Conservation (phyloP, 1,140 invertebrate species). For the Ooceraea biroi region DNA sequence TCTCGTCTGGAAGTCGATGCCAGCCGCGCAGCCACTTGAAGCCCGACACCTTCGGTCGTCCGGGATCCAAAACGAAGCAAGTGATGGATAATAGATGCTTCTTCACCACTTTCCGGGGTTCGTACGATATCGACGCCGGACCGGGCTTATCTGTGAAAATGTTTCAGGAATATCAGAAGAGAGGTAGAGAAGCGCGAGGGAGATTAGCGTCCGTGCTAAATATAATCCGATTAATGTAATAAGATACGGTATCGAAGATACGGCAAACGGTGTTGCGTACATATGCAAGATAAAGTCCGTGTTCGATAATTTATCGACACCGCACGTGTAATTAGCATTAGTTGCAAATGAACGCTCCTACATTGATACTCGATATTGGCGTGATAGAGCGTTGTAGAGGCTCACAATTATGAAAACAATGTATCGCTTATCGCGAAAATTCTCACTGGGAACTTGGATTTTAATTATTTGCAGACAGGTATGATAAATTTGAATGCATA, state of each 20-base stretch:
- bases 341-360: background rate
- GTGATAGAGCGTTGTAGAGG: background rate
- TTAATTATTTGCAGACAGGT: background rate
- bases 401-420: background rate
- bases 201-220: background rate
- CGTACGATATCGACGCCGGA: constrained; percentile 89
- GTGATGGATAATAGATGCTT: constrained; percentile 91
- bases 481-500: background rate
- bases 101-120: constrained; percentile 92
- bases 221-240: constrained; percentile 46
- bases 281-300: constrained; percentile 29
- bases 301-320: constrained; percentile 8
- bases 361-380: constrained; percentile 3
- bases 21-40: constrained; percentile 93
- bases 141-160: constrained; percentile 90
- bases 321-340: constrained; percentile 9
- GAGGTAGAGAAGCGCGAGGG: background rate
- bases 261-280: background rate
- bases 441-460: background rate
- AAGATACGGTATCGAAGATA: background rate
- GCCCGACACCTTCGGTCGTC: constrained; percentile 91
- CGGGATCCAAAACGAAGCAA: constrained; percentile 93
- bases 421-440: background rate
- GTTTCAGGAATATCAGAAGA: background rate
- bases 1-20: constrained; percentile 90